Evolutionary conservation across 2,113 vertebrate genomes (phyloP), one percentile per base, ranked within the genome.

Genomic region (Lasiurus cinereus): DNA sequence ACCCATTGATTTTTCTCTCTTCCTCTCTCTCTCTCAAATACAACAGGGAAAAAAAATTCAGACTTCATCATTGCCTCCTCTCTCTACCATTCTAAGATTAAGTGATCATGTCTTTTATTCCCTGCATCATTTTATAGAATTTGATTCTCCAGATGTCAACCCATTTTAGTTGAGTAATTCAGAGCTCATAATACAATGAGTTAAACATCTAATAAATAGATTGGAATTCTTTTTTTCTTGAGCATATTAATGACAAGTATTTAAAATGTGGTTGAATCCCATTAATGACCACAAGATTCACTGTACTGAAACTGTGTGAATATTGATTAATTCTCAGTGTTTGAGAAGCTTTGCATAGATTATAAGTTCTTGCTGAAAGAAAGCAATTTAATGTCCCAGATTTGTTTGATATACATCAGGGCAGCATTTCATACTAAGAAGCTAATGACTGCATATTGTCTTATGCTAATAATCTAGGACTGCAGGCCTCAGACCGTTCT

Each of bases 391-490:
- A 2, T 14, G 9, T 54, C 50, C 29, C 67, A 62, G 1, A 43
- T 67, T 73, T 46, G 29, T 31, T 6, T 24, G n/a, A 6, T 43
- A 7, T 27, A 56, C 48, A 62, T 50, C 50, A 52, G 59, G n/a
- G 66, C 31, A 15, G 33, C 8, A 29, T 13, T 36, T 69, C 59
- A 9, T 21, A 9, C 31, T 14, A 36, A 21, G 69, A 83, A 83
- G 39, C 24, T 29, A 27, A 9, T 6, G 31, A n/a, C 21, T 0
- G 1, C 8, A 10, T 48, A 11, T 33, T 39, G 69, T 62, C 70
- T 22, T 1, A 4, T 0, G 13, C 70, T 24, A 50, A 39, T 31
- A 21, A 46, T 29, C 39, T 8, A 16, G 24, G 14, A 2, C 7
- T 19, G 7, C 24, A 56, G 76, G 59, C n/a, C 79, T 59, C 77